Conservation (phyloP, 2,888 invertebrate genomes). For the Mesorhabditis sp. region DNA sequence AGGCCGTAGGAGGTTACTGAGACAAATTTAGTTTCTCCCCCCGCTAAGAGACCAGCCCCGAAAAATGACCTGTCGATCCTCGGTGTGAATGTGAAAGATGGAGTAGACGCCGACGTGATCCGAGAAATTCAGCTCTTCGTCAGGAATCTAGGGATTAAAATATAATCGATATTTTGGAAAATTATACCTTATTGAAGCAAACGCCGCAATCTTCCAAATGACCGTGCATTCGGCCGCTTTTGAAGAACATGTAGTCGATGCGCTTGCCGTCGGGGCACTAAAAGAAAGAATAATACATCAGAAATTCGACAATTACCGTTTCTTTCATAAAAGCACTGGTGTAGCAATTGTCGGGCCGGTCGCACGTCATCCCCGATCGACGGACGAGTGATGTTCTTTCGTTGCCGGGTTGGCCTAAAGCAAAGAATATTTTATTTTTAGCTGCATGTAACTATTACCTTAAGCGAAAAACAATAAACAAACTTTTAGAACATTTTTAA, state of each 20-base stretch:
- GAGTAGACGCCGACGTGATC: conserved; percentile 54
- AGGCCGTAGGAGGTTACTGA: no score
- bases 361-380: conserved; percentile 71
- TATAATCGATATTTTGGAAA: not conserved
- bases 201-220: conserved; percentile 34
- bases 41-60: no score
- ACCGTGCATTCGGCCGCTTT: conserved; percentile 48
- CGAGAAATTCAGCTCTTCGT: conserved; percentile 46
- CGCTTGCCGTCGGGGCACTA: conserved; percentile 70
- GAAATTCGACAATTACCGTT: conserved; percentile 14
- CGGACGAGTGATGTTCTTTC: not conserved
- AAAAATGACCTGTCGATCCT: conserved; percentile 22
- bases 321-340: conserved; percentile 60
- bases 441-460: no score
- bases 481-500: no score
- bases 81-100: conserved; percentile 35
- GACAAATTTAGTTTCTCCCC: no score
- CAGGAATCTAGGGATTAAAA: conserved; percentile 18
- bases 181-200: conserved; percentile 27
- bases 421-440: not conserved
- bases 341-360: conserved; percentile 78
- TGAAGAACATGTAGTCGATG: conserved; percentile 84
- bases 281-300: conserved; percentile 58
- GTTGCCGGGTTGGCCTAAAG: not conserved
- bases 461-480: not conserved